Conservation (phyloP, 23 tunicate species). For the Clavelina lepadiformis region DNA sequence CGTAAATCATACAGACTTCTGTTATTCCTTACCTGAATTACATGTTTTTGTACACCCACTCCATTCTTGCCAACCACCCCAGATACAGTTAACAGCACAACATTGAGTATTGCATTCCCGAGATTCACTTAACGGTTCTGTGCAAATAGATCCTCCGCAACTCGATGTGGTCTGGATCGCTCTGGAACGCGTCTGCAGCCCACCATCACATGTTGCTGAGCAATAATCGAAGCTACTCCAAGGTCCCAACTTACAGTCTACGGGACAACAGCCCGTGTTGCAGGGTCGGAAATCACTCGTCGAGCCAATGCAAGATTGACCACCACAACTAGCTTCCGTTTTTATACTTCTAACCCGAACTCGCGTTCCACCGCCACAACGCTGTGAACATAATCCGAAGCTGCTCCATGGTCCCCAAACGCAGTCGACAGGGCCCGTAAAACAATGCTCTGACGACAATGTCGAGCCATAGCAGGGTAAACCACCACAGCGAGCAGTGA, state of each 20-base stretch:
- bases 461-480: slow-evolving; percentile 4
- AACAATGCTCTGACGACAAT: not conserved
- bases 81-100: not conserved
- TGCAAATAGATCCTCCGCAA: slow-evolving; percentile 15
- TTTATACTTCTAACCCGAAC: not conserved
- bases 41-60: slow-evolving; percentile 15
- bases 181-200: no score
- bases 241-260: not conserved
- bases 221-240: not conserved
- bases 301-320: not conserved
- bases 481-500: slow-evolving; percentile 21
- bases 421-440: not conserved
- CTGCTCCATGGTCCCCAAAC: slow-evolving; percentile 1
- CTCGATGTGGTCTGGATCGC: not conserved
- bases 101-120: not conserved
- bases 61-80: slow-evolving; percentile 4
- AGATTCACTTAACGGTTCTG: not conserved
- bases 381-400: slow-evolving; percentile 16
- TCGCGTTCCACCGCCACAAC: slow-evolving; percentile 19
- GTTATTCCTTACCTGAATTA: no score
- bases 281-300: not conserved
- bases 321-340: not conserved
- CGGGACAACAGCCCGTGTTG: slow-evolving; percentile 1
- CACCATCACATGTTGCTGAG: slow-evolving; percentile 2
- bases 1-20: no score